These are phyloP conservation scores for Upupa epops DNA, from an alignment of 2,113 vertebrate genomes.

Conservation along the genomic window DNA sequence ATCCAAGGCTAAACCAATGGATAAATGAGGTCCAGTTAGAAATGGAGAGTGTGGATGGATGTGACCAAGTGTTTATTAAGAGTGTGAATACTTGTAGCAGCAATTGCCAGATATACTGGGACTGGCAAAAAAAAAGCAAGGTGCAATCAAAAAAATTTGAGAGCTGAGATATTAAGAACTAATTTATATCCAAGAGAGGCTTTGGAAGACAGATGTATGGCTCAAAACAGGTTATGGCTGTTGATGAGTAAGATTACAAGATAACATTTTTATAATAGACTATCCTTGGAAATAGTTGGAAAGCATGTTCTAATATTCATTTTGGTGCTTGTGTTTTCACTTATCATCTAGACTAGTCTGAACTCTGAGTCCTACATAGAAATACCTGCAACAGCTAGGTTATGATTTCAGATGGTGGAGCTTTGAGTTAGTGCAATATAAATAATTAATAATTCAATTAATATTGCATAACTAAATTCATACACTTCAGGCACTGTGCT, in stretches of 20 bases:
- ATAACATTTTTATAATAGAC: neutral
- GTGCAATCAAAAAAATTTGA: neutral
- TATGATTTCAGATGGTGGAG: neutral
- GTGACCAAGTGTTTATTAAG: neutral
- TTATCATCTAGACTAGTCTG: neutral
- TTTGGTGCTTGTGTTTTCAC: neutral
- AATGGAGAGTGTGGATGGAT: neutral
- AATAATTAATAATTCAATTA: constrained; percentile 27
- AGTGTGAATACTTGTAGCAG: neutral
- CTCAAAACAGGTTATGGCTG: neutral
- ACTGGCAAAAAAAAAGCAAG: neutral
- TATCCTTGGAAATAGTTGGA: neutral
- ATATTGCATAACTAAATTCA: neutral
- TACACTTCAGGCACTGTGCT: neutral
- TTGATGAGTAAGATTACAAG: neutral
- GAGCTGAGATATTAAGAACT: neutral
- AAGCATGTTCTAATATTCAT: neutral
- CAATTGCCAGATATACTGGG: neutral
- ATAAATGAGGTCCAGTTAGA: neutral
- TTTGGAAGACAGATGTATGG: neutral
- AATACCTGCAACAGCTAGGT: neutral
- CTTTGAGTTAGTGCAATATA: neutral
- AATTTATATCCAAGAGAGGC: neutral
- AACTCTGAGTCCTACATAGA: neutral
- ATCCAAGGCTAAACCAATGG: neutral